phyloP scores from a whole-genome alignment of 2,797 vertebrate genomes.

The Crenichthys baileyi region DNA sequence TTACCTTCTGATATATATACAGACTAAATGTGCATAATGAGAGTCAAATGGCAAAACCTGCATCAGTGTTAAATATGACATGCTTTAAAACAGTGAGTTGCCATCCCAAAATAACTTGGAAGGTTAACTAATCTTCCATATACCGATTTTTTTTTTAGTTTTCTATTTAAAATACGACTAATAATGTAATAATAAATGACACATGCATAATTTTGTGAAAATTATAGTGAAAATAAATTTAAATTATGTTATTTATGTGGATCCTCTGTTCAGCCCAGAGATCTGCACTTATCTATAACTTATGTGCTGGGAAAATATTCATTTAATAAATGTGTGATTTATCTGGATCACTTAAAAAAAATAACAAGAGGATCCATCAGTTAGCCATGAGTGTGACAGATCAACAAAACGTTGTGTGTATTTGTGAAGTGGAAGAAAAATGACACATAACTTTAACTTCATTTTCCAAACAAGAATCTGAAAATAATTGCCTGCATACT shows the following conservation, averaged over 20 bases:
- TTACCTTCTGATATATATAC: neutral
- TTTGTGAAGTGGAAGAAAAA: neutral
- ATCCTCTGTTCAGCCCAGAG: neutral
- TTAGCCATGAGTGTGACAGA: neutral
- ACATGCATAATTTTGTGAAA: neutral
- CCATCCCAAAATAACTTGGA: neutral
- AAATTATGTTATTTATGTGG: neutral
- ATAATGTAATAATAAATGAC: neutral
- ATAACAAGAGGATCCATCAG: neutral
- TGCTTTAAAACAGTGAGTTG: neutral
- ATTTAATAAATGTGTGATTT: neutral
- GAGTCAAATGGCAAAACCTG: neutral
- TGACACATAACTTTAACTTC: neutral
- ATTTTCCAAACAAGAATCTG: neutral
- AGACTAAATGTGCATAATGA: neutral
- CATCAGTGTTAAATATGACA: neutral
- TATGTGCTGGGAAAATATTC: neutral
- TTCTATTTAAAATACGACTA: neutral
- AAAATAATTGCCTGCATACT: neutral
- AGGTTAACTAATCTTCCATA: neutral
- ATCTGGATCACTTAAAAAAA: neutral
- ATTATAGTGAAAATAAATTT: neutral
- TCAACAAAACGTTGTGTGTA: neutral
- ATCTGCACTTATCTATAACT: neutral
- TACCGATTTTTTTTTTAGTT: neutral